Evolutionary conservation across 2,888 invertebrate genomes (phyloP), one percentile per base, ranked within the genome.

Genomic region (Orchesellides sinensis): DNA sequence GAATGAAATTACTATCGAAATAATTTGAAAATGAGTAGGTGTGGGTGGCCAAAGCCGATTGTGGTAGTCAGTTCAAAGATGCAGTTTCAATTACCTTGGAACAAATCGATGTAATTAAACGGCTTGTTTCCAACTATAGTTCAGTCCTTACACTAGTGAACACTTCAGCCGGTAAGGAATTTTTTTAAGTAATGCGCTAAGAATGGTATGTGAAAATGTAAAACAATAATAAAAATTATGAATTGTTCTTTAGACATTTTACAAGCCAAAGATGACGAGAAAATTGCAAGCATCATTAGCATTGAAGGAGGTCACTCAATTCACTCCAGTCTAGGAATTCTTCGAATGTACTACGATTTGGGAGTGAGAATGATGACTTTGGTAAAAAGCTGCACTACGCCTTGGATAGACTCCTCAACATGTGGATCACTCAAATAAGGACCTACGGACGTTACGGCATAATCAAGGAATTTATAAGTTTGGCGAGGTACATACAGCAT

Each of bases 241-340:
- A 66, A 17, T 3, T 27, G 2, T 63, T 10, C 32, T 66, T n/a
- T n/a, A 80, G 82, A 82, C 29, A 49, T 84, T 14, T 63, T 56
- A n/a, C 69, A 49, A 35, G 74, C 79, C 4, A 59, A 19, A 8
- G 65, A 78, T 25, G 77, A 82, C 5, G 75, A 83, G 6, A 92
- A 91, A 89, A 91, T 93, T 32, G 92, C 90, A 0, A 92, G 93
- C 87, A 89, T 93, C 86, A 92, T 93, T 52, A 97, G 97, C 35
- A 94, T 98, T 56, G 97, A 97, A 91, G 97, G 97, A 40, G 97
- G 97, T 10, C 97, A 97, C 90, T 94, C 96, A 40, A 93, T 98
- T 72, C 97, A 96, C 87, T 96, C 96, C 89, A 96, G 96, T 49
- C 91, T 97, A 88, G 96, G 95, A 21, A 95, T 96, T 72, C 92